phyloP scores from a whole-genome alignment of 1,140 invertebrate species.

The Halyomorpha halys region DNA sequence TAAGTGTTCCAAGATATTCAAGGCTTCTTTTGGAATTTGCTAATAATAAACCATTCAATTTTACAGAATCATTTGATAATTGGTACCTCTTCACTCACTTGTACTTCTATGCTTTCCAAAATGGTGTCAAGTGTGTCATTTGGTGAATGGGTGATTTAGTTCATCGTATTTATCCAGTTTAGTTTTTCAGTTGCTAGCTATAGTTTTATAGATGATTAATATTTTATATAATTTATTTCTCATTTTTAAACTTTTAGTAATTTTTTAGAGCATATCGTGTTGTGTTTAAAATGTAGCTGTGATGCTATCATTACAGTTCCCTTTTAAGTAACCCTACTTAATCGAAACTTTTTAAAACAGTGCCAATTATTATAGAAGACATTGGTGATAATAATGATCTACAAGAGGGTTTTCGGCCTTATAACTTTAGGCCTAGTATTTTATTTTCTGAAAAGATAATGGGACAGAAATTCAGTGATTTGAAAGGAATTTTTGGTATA shows the following conservation, averaged over 20 bases:
- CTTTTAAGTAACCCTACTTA: not conserved
- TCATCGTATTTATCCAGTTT: not conserved
- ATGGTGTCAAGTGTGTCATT: conserved; percentile 23
- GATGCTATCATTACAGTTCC: not conserved
- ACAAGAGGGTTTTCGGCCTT: not conserved
- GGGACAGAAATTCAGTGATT: conserved; percentile 33
- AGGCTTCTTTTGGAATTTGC: too few relatives aligned
- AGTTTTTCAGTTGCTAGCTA: not conserved
- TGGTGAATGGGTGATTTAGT: not conserved
- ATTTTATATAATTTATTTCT: not conserved
- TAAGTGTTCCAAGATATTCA: too few relatives aligned
- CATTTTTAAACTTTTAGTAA: not conserved
- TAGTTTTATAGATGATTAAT: not conserved
- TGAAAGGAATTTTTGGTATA: conserved; percentile 30
- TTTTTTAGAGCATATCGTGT: too few relatives aligned
- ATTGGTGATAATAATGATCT: conserved; percentile 4
- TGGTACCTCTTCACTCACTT: too few relatives aligned
- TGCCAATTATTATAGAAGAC: not conserved
- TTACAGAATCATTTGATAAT: too few relatives aligned
- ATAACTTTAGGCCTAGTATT: not conserved
- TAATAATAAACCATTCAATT: too few relatives aligned
- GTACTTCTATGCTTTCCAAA: conserved; percentile 13
- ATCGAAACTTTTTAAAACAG: not conserved
- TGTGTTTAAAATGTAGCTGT: not conserved
- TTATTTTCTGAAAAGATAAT: conserved; percentile 27